Conservation (phyloP, 2,797 vertebrate species). For the Sciurus vulgaris region DNA sequence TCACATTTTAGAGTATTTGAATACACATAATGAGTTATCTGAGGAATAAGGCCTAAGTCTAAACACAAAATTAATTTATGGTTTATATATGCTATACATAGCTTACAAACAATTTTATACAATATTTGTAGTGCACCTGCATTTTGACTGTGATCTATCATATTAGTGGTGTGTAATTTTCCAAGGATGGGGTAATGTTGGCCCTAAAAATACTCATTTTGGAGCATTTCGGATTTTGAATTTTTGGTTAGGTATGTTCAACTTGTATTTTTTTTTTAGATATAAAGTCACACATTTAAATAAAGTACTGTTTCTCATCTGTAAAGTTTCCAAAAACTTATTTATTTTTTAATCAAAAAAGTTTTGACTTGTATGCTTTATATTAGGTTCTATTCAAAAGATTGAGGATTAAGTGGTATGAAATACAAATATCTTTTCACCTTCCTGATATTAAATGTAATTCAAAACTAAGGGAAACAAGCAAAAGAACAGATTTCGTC, state of each 20-base stretch:
- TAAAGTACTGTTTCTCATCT: neutral
- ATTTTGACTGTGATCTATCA: neutral
- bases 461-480: neutral
- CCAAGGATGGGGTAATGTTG: neutral
- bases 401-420: neutral
- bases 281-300: conserved; percentile 29
- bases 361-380: neutral
- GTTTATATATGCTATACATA: neutral
- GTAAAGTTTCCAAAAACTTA: neutral
- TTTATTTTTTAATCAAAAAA: neutral
- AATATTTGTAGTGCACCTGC: neutral
- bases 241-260: neutral
- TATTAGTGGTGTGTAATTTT: neutral
- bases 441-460: neutral
- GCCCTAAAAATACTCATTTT: neutral
- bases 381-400: neutral
- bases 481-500: neutral
- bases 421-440: neutral
- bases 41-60: neutral
- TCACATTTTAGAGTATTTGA: neutral
- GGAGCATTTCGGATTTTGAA: neutral
- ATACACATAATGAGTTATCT: neutral
- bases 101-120: neutral
- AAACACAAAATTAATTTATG: neutral
- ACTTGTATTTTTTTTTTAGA: neutral